phyloP scores from a whole-genome alignment of 2,888 invertebrate species.

The Pandemis heparana region DNA sequence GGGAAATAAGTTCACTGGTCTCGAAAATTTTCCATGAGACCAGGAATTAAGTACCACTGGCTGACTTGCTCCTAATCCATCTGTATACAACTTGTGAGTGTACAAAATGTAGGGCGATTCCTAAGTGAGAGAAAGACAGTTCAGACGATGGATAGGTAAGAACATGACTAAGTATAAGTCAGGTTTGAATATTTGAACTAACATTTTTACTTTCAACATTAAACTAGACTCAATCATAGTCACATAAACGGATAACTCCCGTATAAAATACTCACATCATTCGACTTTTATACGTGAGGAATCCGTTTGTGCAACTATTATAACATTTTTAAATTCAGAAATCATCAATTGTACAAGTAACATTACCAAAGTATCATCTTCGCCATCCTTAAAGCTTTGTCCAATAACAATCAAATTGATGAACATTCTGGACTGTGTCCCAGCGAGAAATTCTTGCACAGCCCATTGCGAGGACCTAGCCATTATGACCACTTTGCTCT shows the following conservation, averaged over 20 bases:
- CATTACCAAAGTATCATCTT: slow-evolving; percentile 73
- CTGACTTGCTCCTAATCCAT: slow-evolving; percentile 90
- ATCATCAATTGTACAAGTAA: not conserved
- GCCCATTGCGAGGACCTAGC: slow-evolving; percentile 91
- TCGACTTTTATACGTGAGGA: too few species aligned
- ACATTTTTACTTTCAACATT: too few species aligned
- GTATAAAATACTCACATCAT: too few species aligned
- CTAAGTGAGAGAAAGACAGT: slow-evolving; percentile 60
- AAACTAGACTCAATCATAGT: too few species aligned
- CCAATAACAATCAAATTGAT: slow-evolving; percentile 90
- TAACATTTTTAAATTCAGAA: too few species aligned
- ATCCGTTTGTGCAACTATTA: too few species aligned
- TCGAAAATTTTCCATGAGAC: slow-evolving; percentile 87
- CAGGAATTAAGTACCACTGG: slow-evolving; percentile 90
- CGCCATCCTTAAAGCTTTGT: slow-evolving; percentile 86
- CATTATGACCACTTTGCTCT: slow-evolving; percentile 88
- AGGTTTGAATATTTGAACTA: too few species aligned
- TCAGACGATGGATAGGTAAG: too few species aligned
- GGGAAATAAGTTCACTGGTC: slow-evolving; percentile 89
- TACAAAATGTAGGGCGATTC: slow-evolving; percentile 90
- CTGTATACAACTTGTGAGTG: slow-evolving; percentile 90
- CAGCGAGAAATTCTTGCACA: slow-evolving; percentile 89
- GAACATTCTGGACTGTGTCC: slow-evolving; percentile 87
- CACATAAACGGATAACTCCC: too few species aligned
- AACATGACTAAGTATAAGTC: too few species aligned